Evolutionary conservation across 2,797 vertebrate genomes (phyloP), one percentile per base, ranked within the genome.

Genomic region (Picus viridis): DNA sequence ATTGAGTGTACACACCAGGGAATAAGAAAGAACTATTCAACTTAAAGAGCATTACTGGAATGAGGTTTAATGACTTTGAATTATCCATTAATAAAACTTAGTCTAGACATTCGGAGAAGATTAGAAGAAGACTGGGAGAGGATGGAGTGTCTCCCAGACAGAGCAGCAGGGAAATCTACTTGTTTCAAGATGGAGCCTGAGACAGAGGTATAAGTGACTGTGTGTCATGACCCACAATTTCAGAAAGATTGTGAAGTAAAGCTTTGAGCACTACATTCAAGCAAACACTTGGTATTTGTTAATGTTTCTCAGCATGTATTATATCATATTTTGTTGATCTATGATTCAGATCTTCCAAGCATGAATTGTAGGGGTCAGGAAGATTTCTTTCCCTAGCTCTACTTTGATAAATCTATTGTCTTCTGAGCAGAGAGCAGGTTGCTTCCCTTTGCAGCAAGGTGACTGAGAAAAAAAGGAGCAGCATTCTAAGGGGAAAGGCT

Each of bases 71-170:
- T 81, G 70, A 59, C 70, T 95, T 93, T 88, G 43, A 90, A 49
- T 83, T 77, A 94, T 67, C 79, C 69, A 77, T 39, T 53, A 78
- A 65, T 85, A 72, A 89, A 95, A 93, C 84, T 70, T 79, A 75
- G 91, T 94, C 92, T 95, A 95, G 94, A 95, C 89, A 78, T 62
- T 34, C 51, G 59, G 47, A 96, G 83, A 79, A 79, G 90, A 95
- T 95, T 89, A 93, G 83, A 67, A 59, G 45, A 84, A 92, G 92
- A 86, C 4, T 83, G 58, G 41, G 30, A 91, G 68, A 78, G 62
- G 86, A 72, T 17, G 39, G 23, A 69, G 39, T 75, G 18, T 20
- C 10, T 75, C 43, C 58, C 79, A 87, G 85, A 68, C 22, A 82
- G 22, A 84, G 39, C 8, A 71, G 34, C 0, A 63, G 47, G 58